Evolutionary conservation across 2,888 invertebrate genomes (phyloP), one percentile per base, ranked within the genome.

Genomic region (Parasteatoda lunata): DNA sequence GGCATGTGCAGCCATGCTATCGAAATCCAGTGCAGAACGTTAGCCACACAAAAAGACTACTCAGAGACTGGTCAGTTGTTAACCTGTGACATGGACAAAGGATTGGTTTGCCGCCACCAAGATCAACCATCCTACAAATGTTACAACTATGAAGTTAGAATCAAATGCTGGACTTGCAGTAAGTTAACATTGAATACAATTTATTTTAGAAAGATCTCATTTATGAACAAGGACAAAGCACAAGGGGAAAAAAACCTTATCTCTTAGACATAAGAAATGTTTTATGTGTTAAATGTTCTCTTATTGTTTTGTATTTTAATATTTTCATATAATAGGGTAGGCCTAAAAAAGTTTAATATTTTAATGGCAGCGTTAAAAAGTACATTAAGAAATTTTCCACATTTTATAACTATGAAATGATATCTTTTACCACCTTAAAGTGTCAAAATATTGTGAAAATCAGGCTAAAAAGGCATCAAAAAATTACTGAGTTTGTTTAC

Each of bases 141-240:
- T 83, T 83, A 90, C 51, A 91, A 91, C 81, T 91, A 91, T 84
- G 91, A 91, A 89, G 90, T 91, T 59, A 88, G 90, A 45, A 91
- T 91, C 88, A 91, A 90, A 78, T 91, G 91, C 84, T 91, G 91
- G 88, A 77, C 82, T 11, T 89, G 89, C 65, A 82, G 88, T 88
- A 73, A 82, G 88, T 51, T 15, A 6, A 49, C 48, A 64, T 64
- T 73, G 9, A 65, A 6, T 11, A 3, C n/a, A 59, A 59, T n/a
- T 59, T 59, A 7, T 7, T 7, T 8, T 3, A 9, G 30, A 30
- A 30, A 2, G 30, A 30, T 30, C 0, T 30, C 30, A 30, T 30
- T 30, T 30, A 30, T 30, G 30, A 30, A 30, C 30, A 30, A 30
- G 0, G 30, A 30, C 30, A 30, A 30, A 30, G 30, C 30, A 30